Evolutionary conservation across 2,797 vertebrate species (phyloP), one percentile per base, ranked within the genome.

Genomic region (Capromys pilorides): DNA sequence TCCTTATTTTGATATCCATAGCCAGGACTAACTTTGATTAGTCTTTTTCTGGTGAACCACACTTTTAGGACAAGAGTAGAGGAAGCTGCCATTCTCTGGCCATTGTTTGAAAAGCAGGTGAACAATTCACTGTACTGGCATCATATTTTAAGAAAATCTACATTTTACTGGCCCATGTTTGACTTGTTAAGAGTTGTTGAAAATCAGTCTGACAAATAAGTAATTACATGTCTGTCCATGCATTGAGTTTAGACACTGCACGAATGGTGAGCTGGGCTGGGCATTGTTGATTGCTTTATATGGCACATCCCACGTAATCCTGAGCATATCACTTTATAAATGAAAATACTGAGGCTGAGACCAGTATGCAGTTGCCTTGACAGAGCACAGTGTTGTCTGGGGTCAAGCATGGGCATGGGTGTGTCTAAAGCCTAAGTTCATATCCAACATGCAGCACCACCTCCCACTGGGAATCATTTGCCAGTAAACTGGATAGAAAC

Each of bases 141-240:
- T 75, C 86, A 54, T 4, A 24, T 41, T 28, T 6, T 22, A 28
- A 21, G 19, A 2, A 41, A 12, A 45, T 54, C 73, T 85, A 6
- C 39, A 24, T 66, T 82, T 75, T 61, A 62, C 31, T 8, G 18
- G 24, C 33, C 10, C 57, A 21, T 88, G 31, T 51, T 87, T 90
- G 78, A 41, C 3, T 73, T 54, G 0, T 69, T 79, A 39, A 79
- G 94, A 91, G 31, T 31, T 88, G 11, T 92, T 96, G 71, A 84
- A 92, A 90, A n/a, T 39, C 86, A 73, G 39, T 90, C 81, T 95
- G 61, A 78, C 71, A 51, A 64, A 84, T 64, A 95, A 85, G 64
- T 64, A 73, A 64, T 28, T 33, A 90, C 10, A 88, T 28, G 1
- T 49, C 80, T 89, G 41, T 84, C 33, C 75, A 13, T 87, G 86